Base-by-base conservation (phyloP, 2,888 invertebrate genomes). In the Xiphydria camelus region DNA sequence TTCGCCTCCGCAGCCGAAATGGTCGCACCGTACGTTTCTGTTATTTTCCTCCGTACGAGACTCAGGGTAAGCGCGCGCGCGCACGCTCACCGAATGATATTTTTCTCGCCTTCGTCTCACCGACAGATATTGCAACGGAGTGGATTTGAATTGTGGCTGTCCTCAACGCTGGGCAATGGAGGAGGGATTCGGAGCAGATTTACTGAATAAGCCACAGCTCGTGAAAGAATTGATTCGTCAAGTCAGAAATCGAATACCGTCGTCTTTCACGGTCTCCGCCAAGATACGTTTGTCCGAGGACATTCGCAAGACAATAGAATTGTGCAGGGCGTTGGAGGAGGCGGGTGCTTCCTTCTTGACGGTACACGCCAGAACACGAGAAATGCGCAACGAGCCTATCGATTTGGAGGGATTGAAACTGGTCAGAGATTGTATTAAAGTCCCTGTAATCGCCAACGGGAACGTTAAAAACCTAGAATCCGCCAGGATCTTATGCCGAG, bases 131-230 rank as follows among this genome's bases (percentile, higher is more conserved):
- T 85, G 89, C 41, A 88, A 91, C 79, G 98, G 98, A 4, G 88
- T 96, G 2, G 98, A 98, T 78, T 78, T 98, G 22, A 98, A 98
- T 73, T 98, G 98, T 79, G 98, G 98, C 0, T 98, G 98, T 63
- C 98, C 98, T 1, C 98, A 98, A 76, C 80, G 86, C 55, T 97
- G 96, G 96, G 96, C 96, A 0, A 87, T 91, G 76, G 84, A 88
- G 56, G 90, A 92, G 68, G 94, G 94, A 3, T 89, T 91, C 69
- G 97, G 97, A 0, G 91, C 91, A 64, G 85, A 87, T 47, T 76
- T 97, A 54, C 76, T 97, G 14, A 83, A 83, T 6, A 85, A 89
- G 57, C 96, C 97, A 4, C 88, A 97, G 66, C 63, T 87, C 6
- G 83, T 98, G 4, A 83, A 84, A 55, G 91, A 93, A 61, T 82